Base-by-base conservation (phyloP, 2,113 vertebrate species). In the Tetraodon nigroviridis region DNA sequence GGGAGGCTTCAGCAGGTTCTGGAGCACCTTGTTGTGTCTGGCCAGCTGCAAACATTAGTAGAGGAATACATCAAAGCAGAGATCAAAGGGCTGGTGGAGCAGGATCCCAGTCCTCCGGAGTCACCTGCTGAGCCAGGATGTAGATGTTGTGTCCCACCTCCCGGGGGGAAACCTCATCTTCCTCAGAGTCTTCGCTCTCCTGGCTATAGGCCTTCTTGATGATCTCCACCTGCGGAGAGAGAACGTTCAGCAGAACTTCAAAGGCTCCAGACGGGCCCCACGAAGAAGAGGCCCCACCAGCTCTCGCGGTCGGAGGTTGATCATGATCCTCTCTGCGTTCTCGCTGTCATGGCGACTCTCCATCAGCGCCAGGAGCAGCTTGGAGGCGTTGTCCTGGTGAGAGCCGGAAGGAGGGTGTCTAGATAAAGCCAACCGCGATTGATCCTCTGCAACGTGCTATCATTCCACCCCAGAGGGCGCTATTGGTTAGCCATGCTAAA, bases 71-170 rank as follows among this genome's bases (percentile, higher is more conserved):
- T 10, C 2, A 32, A 32, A 7, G 29, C 1, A 32, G 1, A 32
- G 5, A 37, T 37, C 32, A 37, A 37, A 12, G 32, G 11, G 32
- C 24, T 4, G 24, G 7, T 24, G 22, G 24, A 27, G 32, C 6
- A 37, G 32, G 32, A 37, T 11, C 12, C 32, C 32, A 37, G 8
- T 37, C 1, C 10, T 37, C 3, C 5, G 8, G 4, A 1, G n/a
- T 79, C 57, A 99, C 97, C 95, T 99, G 97, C 73, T 95, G 88
- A 0, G 93, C 97, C 85, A 99, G 87, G 77, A 99, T 98, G 75
- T 99, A 99, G 79, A 99, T 98, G 83, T 99, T 99, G 80, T 99
- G 97, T 54, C 96, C 97, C 0, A 99, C 97, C 76, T 98, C 96
- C 0, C 89, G 89, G 0, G 96, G 93, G 15, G 94, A 98, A 50